These are phyloP conservation scores for Scaptomyza pallida DNA, from an alignment of 1,140 invertebrate species.

Conservation along the genomic window DNA sequence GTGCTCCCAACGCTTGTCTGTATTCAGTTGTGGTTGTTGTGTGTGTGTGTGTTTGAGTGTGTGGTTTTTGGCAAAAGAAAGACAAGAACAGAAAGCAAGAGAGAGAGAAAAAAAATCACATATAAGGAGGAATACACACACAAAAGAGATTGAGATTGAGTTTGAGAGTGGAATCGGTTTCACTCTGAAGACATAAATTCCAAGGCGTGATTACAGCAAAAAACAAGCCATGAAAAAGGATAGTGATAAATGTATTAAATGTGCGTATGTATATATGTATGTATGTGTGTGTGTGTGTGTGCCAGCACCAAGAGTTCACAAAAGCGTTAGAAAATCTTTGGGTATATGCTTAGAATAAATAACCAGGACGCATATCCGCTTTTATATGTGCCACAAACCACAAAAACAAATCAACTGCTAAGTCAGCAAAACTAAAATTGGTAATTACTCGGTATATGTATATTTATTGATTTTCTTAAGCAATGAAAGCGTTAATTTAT, in stretches of 20 bases:
- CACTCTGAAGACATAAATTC: slow-evolving; percentile 15
- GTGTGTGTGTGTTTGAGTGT: slow-evolving; percentile 21
- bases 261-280: slow-evolving; percentile 1
- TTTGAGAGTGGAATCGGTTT: too few relatives aligned
- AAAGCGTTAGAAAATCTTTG: slow-evolving; percentile 16
- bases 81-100: slow-evolving; percentile 72
- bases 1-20: slow-evolving; percentile 22
- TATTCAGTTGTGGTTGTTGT: slow-evolving; percentile 22
- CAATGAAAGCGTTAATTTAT: slow-evolving; percentile 3
- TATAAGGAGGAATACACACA: slow-evolving; percentile 66
- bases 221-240: slow-evolving; percentile 21
- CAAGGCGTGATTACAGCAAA: slow-evolving; percentile 12
- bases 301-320: slow-evolving; percentile 29
- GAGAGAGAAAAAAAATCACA: slow-evolving; percentile 67
- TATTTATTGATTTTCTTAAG: slow-evolving; percentile 1
- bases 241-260: slow-evolving; percentile 2
- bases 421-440: background rate
- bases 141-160: slow-evolving; percentile 12
- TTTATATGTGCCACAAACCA: background rate
- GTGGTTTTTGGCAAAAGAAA: slow-evolving; percentile 31
- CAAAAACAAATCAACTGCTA: slow-evolving; percentile 10
- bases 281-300: slow-evolving; percentile 7
- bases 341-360: slow-evolving; percentile 27
- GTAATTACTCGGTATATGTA: too few relatives aligned
- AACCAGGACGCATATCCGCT: slow-evolving; percentile 19